Conservation (phyloP, 2,797 vertebrate species). For the Clarias laeviceps region DNA sequence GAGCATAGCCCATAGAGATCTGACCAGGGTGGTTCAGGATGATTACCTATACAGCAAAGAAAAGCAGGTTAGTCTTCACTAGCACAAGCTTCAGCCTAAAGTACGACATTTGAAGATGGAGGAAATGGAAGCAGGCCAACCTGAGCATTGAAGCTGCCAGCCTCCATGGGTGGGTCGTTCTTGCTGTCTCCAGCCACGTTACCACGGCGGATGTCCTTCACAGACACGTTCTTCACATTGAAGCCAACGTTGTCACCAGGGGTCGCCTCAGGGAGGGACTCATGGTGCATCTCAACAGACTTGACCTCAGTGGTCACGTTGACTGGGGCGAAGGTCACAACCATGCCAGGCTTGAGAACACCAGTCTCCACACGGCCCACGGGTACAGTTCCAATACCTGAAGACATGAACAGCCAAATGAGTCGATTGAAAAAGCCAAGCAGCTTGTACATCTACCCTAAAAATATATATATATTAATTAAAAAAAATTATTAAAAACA, state of each 20-base stretch:
- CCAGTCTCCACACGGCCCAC: constrained; percentile 64
- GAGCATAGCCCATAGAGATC: constrained; percentile 64
- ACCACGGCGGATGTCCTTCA: constrained; percentile 69
- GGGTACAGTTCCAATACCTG: constrained; percentile 67
- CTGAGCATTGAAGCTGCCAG: constrained; percentile 64
- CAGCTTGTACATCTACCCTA: no score
- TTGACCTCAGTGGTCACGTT: constrained; percentile 67
- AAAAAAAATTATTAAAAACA: background rate
- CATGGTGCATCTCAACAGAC: constrained; percentile 68
- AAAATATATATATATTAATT: no score
- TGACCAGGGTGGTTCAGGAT: constrained; percentile 68
- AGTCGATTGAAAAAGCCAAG: background rate
- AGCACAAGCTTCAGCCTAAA: background rate
- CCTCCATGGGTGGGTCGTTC: constrained; percentile 64
- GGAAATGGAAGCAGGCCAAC: constrained; percentile 29
- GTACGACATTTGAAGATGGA: background rate
- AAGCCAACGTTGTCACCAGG: constrained; percentile 68
- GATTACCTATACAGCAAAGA: constrained; percentile 59
- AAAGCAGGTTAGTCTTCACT: background rate
- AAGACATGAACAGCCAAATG: background rate
- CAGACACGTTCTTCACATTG: constrained; percentile 68
- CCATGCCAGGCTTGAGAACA: constrained; percentile 58
- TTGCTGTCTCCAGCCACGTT: constrained; percentile 71
- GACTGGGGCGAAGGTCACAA: constrained; percentile 61
- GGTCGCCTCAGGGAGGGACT: constrained; percentile 61